Evolutionary conservation across 2,888 invertebrate genomes (phyloP).

Genomic region (Silvanus unidentatus): DNA sequence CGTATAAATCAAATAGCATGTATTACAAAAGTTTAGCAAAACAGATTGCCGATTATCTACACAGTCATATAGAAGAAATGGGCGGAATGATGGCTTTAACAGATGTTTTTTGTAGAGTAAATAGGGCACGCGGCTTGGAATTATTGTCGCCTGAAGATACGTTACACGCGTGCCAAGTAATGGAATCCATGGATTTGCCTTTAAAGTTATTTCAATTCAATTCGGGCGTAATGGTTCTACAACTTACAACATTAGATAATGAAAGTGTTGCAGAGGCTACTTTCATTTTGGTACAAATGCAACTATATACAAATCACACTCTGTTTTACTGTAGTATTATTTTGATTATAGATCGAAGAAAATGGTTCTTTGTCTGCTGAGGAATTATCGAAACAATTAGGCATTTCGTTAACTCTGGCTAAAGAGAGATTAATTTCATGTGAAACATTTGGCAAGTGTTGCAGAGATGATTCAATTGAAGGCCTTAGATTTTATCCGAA

Average conservation of each 20-base stretch:
- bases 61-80: conserved; percentile 75
- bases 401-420: conserved; percentile 83
- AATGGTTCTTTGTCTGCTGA: conserved; percentile 74
- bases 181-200: conserved; percentile 61
- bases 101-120: conserved; percentile 95
- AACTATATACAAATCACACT: not conserved
- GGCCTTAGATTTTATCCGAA: conserved; percentile 94
- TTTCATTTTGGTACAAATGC: conserved; percentile 52
- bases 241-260: conserved; percentile 70
- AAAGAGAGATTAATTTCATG: conserved; percentile 83
- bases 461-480: conserved; percentile 93
- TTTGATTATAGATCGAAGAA: conserved; percentile 55
- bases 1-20: conserved; percentile 76
- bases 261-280: conserved; percentile 64
- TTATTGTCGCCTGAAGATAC: conserved; percentile 96
- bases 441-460: conserved; percentile 80
- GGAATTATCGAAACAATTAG: conserved; percentile 75
- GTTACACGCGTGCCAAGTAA: conserved; percentile 75
- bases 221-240: conserved; percentile 93
- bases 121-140: conserved; percentile 93
- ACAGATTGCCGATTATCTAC: conserved; percentile 77
- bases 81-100: conserved; percentile 96
- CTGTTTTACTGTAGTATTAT: conserved; percentile 1
- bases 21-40: conserved; percentile 81
- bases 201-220: conserved; percentile 79